Evolutionary conservation across 1,140 invertebrate genomes (phyloP), one percentile per base, ranked within the genome.

Genomic region (Drosophila pseudoobscura): DNA sequence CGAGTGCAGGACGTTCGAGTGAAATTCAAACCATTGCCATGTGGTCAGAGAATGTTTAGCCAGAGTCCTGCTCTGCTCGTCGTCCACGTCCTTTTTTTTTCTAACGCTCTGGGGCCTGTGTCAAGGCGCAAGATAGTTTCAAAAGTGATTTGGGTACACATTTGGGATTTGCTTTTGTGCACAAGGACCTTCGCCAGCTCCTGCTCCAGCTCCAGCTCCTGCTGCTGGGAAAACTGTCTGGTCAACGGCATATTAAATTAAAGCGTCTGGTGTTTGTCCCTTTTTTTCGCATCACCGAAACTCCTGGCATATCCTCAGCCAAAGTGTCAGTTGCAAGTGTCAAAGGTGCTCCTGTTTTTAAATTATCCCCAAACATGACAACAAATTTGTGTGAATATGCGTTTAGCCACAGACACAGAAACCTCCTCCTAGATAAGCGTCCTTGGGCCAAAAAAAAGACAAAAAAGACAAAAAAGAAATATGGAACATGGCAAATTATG

Each of bases 71-170:
- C 24, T 61, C 43, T 57, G 45, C 70, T 65, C 44, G 9, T 65
- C 49, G 13, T 46, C 22, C 70, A 13, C 39, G n/a, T 61, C 51
- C 51, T 44, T 35, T 50, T 29, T n/a, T 26, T 61, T 26, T 56
- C 52, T 58, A 43, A 60, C 61, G 31, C 46, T 47, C 53, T 70
- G 50, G 79, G 78, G 66, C 9, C 56, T 80, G 78, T 80, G 83
- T 82, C 82, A 87, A 87, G 83, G 83, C 78, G 78, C 75, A 85
- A 88, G 83, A 87, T 87, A 87, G 82, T 87, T 87, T 88, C 82
- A 87, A 87, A 87, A 87, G 82, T 87, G 82, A 87, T 87, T 87
- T 87, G 82, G 82, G 82, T 87, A 78, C 75, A 87, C 82, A 83
- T 85, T 87, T 69, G 82, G 82, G 82, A 78, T 78, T 78, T 75